These are phyloP conservation scores for Samia ricini DNA, from an alignment of 1,140 invertebrate species.

Conservation along the genomic window DNA sequence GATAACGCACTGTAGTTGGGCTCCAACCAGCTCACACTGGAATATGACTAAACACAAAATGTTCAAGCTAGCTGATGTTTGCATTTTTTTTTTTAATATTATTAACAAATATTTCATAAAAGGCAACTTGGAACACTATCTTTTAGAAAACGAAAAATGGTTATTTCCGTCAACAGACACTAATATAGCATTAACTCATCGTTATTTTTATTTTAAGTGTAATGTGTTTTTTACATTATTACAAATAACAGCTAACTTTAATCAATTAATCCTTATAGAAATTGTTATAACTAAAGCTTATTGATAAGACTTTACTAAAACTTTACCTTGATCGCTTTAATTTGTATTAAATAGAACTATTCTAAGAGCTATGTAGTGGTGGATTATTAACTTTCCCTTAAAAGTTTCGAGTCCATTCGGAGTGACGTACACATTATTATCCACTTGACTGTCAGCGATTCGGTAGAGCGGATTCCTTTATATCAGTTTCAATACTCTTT, in stretches of 20 bases:
- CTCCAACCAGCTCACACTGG: not conserved
- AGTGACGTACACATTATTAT: not conserved
- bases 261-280: constrained; percentile 19
- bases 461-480: not conserved
- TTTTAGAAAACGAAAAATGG: not conserved
- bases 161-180: too few species aligned
- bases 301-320: constrained; percentile 39
- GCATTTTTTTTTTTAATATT: not conserved
- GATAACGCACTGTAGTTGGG: constrained; percentile 3
- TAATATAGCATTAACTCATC: not conserved
- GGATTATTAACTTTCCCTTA: constrained; percentile 37
- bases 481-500: too few species aligned
- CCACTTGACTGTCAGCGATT: not conserved
- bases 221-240: not conserved
- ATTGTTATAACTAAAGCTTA: constrained; percentile 25
- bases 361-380: constrained; percentile 48
- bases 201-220: not conserved
- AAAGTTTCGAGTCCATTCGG: not conserved
- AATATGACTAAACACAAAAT: not conserved
- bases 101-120: not conserved
- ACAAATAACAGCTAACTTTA: constrained; percentile 30
- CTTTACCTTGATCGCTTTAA: constrained; percentile 46
- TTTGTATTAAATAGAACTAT: constrained; percentile 35
- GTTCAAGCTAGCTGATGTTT: constrained; percentile 1
- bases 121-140: not conserved